Percentiles rank a stretch among this genome's conserved stretches.
phyloP scores from a whole-genome alignment of 2,797 vertebrate genomes.

The Fundulus diaphanus region DNA sequence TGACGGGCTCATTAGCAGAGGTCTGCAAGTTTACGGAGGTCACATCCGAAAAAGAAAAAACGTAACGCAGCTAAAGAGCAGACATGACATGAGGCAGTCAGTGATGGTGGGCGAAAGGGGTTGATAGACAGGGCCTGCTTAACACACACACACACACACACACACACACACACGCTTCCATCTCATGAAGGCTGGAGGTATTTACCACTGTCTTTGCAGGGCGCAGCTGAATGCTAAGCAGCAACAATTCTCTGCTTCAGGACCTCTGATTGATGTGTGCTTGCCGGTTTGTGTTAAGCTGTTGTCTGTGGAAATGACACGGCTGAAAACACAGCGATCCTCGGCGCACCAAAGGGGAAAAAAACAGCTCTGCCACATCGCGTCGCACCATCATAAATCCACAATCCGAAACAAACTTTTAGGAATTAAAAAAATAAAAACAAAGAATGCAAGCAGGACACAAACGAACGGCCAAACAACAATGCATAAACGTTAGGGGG shows the following conservation, averaged over 20 bases:
- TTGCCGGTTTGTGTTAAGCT: constrained; percentile 80
- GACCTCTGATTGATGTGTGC: constrained; percentile 82
- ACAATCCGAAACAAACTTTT: constrained; percentile 60
- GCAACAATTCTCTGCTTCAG: constrained; percentile 76
- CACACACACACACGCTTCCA: constrained; percentile 39
- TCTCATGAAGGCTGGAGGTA: constrained; percentile 66
- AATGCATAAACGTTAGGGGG: constrained; percentile 36
- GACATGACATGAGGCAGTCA: constrained; percentile 45
- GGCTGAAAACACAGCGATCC: constrained; percentile 74
- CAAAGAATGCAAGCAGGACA: constrained; percentile 10
- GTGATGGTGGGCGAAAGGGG: constrained; percentile 44
- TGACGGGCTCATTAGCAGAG: constrained; percentile 63
- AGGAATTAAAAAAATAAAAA: constrained; percentile 27
- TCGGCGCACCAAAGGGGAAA: constrained; percentile 62
- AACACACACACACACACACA: constrained; percentile 11
- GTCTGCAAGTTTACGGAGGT: constrained; percentile 64
- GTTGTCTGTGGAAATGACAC: constrained; percentile 80
- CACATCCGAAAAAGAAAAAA: constrained; percentile 49
- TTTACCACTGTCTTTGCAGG: constrained; percentile 76
- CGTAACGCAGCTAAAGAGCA: constrained; percentile 59
- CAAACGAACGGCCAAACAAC: constrained; percentile 48
- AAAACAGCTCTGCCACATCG: constrained; percentile 61
- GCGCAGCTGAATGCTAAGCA: constrained; percentile 75
- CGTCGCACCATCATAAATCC: constrained; percentile 61
- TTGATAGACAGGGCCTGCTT: constrained; percentile 44